These are phyloP conservation scores for Tenualosa ilisha DNA, from an alignment of 2,797 vertebrate genomes.

Conservation along the genomic window DNA sequence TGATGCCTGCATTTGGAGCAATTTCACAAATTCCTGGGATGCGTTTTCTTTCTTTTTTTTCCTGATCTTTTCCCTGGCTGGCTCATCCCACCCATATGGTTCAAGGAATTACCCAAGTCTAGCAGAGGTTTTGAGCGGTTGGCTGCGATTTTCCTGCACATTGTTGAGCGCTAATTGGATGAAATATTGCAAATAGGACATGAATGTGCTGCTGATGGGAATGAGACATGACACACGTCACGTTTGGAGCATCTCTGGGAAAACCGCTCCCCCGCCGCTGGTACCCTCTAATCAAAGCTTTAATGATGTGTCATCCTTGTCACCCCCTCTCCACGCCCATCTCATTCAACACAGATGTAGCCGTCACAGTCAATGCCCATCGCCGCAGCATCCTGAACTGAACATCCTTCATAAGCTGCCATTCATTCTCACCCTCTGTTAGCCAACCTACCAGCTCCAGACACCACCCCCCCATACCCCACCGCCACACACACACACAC, in stretches of 20 bases:
- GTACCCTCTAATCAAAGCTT: background rate
- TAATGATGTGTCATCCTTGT: background rate
- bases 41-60: background rate
- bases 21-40: background rate
- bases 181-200: background rate
- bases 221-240: slow-evolving; percentile 11
- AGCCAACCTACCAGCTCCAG: slow-evolving; percentile 30
- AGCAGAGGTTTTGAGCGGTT: no score
- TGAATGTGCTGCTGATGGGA: background rate
- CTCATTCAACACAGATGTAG: slow-evolving; percentile 24
- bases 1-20: background rate
- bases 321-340: background rate
- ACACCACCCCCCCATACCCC: slow-evolving; percentile 53
- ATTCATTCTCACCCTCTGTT: background rate
- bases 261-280: background rate
- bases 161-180: background rate
- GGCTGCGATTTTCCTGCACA: background rate
- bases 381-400: background rate
- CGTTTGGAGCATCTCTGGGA: background rate
- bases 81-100: background rate
- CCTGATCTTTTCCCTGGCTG: background rate
- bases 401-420: background rate
- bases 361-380: background rate
- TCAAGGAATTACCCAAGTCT: background rate
- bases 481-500: slow-evolving; percentile 32